These are phyloP conservation scores for Tiaroga cobitis DNA, from an alignment of 2,797 vertebrate genomes.

Conservation along the genomic window DNA sequence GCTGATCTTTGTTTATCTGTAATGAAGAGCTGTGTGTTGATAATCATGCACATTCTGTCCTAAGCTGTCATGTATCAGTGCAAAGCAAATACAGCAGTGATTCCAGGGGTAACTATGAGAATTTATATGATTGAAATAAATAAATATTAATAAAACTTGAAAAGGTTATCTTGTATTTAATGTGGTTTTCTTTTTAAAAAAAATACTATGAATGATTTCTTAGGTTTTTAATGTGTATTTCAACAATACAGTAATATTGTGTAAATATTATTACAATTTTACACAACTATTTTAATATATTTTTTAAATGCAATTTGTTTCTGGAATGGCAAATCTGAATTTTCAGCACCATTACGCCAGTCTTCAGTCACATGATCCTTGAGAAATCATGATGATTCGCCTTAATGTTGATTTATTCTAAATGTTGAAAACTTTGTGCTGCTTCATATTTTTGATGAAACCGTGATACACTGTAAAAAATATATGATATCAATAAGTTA, in stretches of 20 bases:
- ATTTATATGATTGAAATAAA: background rate
- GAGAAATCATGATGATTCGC: background rate
- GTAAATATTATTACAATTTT: background rate
- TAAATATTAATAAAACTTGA: background rate
- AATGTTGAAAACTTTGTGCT: background rate
- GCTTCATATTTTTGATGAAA: background rate
- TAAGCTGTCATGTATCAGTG: background rate
- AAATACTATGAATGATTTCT: background rate
- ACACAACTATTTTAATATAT: background rate
- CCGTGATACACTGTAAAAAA: too few species aligned
- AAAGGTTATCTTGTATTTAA: background rate
- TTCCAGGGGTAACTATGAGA: background rate
- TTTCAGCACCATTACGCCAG: background rate
- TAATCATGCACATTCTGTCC: conserved; percentile 21
- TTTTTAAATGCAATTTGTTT: background rate
- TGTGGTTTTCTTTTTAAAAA: background rate
- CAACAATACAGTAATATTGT: background rate
- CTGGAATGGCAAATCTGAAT: background rate
- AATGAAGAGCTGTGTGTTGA: conserved; percentile 13
- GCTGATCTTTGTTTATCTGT: conserved; percentile 33
- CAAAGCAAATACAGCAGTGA: conserved; percentile 2
- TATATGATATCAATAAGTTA: too few species aligned
- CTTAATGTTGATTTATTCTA: background rate
- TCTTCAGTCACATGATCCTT: background rate
- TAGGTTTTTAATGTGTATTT: background rate